phyloP scores from a whole-genome alignment of 1,140 invertebrate genomes.

The Pachypeltis micranthus region DNA sequence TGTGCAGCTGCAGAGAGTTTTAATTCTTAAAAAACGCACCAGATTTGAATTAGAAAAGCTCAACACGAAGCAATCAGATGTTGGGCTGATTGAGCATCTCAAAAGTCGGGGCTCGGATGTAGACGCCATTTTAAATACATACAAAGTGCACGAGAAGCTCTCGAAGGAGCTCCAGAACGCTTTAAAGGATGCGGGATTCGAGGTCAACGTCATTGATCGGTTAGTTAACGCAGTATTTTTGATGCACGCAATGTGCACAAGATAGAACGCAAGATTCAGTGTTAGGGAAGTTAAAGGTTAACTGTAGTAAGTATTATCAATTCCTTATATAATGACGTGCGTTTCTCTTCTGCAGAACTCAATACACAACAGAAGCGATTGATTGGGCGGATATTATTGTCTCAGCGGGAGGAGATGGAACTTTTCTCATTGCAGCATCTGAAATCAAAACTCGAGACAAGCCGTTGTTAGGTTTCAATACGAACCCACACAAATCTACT shows the following conservation, averaged over 20 bases:
- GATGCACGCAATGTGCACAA: not conserved
- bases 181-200: conserved; percentile 2
- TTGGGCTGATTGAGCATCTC: conserved; percentile 4
- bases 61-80: not conserved
- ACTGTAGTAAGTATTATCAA: not conserved
- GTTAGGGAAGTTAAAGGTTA: not conserved
- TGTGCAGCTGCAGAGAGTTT: conserved; percentile 9
- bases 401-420: conserved; percentile 95
- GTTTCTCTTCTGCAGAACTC: conserved; percentile 38
- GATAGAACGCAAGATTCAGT: not conserved
- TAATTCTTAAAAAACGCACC: conserved; percentile 16
- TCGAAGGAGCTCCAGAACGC: not conserved
- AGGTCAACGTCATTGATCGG: conserved; percentile 12
- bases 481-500: conserved; percentile 86
- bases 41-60: conserved; percentile 17
- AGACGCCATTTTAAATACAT: not conserved
- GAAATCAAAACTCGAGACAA: conserved; percentile 61
- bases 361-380: conserved; percentile 58
- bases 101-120: conserved; percentile 15
- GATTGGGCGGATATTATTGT: conserved; percentile 91
- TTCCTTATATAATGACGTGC: not conserved
- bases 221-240: not conserved
- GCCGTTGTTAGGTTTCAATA: conserved; percentile 94
- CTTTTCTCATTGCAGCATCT: conserved; percentile 87
- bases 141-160: conserved; percentile 5